phyloP scores from a whole-genome alignment of 1,140 invertebrate genomes.

The Zaprionus ghesquierei region DNA sequence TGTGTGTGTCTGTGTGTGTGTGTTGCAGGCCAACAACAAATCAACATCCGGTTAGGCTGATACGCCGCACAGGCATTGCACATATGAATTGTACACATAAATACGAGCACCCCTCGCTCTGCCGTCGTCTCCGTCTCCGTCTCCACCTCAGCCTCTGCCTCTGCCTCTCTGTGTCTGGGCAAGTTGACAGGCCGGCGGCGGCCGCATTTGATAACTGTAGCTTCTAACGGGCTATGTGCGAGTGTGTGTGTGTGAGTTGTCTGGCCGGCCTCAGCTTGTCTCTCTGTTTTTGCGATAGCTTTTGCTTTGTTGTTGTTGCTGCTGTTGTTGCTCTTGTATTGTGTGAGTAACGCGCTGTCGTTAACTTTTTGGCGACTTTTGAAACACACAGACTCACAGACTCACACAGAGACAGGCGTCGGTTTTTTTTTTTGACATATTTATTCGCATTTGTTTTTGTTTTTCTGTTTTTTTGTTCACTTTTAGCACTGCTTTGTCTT shows the following conservation, averaged over 20 bases:
- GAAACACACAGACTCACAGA: constrained; percentile 22
- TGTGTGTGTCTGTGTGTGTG: background rate
- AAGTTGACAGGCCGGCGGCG: constrained; percentile 46
- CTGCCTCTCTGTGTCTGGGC: constrained; percentile 22
- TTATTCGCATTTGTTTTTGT: background rate
- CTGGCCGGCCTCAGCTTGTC: constrained; percentile 61
- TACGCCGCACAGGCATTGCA: constrained; percentile 34
- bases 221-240: constrained; percentile 46
- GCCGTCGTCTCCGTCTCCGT: background rate
- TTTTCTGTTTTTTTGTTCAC: constrained; percentile 18
- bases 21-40: constrained; percentile 35
- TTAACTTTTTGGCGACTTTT: constrained; percentile 38
- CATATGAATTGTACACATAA: constrained; percentile 49
- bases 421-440: constrained; percentile 13
- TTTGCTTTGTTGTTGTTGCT: constrained; percentile 22
- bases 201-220: constrained; percentile 65
- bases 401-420: constrained; percentile 36
- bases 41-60: constrained; percentile 49
- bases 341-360: constrained; percentile 61
- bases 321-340: constrained; percentile 20
- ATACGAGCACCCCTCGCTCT: background rate
- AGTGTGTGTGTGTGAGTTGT: constrained; percentile 55
- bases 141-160: background rate
- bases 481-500: constrained; percentile 53
- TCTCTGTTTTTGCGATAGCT: constrained; percentile 50